Evolutionary conservation across 2,113 vertebrate genomes (phyloP), one percentile per base, ranked within the genome.

Genomic region (Ranitomeya imitator): DNA sequence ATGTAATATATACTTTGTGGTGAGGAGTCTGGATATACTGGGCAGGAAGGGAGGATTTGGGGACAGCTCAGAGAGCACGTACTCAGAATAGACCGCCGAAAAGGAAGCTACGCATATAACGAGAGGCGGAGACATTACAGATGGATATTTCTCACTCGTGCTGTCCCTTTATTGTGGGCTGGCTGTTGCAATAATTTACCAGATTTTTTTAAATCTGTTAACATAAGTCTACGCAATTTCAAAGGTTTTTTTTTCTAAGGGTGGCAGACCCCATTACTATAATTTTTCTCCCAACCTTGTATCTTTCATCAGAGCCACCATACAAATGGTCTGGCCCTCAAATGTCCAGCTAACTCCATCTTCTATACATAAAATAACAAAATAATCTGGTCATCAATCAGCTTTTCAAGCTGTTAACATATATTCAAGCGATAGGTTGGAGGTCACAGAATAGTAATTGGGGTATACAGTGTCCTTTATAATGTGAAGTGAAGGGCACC

Each of bases 1-100:
- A 65, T 88, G 54, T 71, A 55, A 65, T 84, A 61, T 65, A 79
- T 77, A 65, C 85, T 88, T 74, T 83, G 80, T 65, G 79, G 63
- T 81, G 61, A 79, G 51, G 54, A 82, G 65, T 59, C 86, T 73
- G 54, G 7, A 11, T 86, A 26, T 79, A 86, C 23, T 78, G 55
- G 60, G 45, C 82, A 55, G n/a, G 45, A 69, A 51, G 82, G 51
- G 81, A 51, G 82, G 21, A n/a, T 55, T 6, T 6, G 23, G 21
- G 45, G 63, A 55, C 13, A 69, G 21, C 52, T 84, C 65, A 69
- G 51, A 45, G 26, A 51, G 37, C 63, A 63, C 57, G 59, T 63
- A 3, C 55, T 9, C 26, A 21, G 19, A 1, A 31, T 54, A 78
- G 1, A 4, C 63, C 2, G 5, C 54, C 8, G 51, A 26, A 73